phyloP scores from a whole-genome alignment of 2,797 vertebrate genomes.

The Molossus alvarezi region DNA sequence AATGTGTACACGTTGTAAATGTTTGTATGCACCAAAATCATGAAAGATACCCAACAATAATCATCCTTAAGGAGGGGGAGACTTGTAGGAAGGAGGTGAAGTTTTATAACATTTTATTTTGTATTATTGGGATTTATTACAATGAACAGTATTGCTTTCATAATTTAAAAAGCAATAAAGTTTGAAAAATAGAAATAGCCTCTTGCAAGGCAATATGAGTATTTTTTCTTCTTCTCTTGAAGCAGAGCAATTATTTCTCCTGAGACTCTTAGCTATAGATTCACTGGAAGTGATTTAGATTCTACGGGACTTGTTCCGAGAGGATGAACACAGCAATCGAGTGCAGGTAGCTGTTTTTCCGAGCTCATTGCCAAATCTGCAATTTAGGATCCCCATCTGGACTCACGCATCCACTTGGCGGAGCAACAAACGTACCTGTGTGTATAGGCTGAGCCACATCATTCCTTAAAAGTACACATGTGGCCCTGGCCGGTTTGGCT shows the following conservation, averaged over 20 bases:
- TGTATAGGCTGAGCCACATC: neutral
- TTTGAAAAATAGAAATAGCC: conserved; percentile 14
- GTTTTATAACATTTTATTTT: conserved; percentile 11
- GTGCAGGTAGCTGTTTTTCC: neutral
- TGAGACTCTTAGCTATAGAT: neutral
- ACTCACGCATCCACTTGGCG: neutral
- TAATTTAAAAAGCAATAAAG: conserved; percentile 45
- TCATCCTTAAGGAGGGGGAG: neutral
- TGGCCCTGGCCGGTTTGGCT: no score
- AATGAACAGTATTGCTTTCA: conserved; percentile 17
- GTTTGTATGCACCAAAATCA: neutral
- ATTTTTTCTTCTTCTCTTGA: conserved; percentile 17
- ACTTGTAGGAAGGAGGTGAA: neutral
- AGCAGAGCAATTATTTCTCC: neutral
- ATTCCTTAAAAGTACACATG: conserved; percentile 13
- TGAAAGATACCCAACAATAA: neutral
- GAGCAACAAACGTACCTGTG: neutral
- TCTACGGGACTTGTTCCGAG: neutral
- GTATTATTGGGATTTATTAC: conserved; percentile 24
- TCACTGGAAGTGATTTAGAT: conserved; percentile 22
- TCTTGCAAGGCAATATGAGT: conserved; percentile 52
- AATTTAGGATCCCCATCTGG: neutral
- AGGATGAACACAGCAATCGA: neutral
- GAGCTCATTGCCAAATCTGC: neutral
- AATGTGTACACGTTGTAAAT: neutral